A percentile compares a stretch with the other conserved stretches of the same genome.
These are phyloP conservation scores for Neosilurus hyrtlii DNA, from an alignment of 2,797 vertebrate species.

Conservation along the genomic window DNA sequence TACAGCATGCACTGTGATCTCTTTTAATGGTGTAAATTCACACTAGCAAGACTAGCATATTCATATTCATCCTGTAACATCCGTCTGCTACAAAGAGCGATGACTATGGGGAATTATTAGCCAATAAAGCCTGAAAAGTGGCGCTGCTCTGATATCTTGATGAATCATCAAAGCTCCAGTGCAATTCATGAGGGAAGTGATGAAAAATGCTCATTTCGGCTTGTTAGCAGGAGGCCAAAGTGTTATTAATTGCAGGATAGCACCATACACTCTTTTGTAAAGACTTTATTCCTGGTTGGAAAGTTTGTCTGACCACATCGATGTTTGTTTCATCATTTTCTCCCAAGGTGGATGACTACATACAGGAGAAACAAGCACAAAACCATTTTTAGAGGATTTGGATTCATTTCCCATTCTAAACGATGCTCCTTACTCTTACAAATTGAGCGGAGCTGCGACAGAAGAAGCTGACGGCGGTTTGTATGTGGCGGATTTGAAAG, in stretches of 20 bases:
- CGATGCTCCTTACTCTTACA: constrained; percentile 6
- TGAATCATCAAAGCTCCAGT: constrained; percentile 48
- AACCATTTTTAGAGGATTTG: constrained; percentile 29
- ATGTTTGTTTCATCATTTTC: not conserved
- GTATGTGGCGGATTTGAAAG: no score
- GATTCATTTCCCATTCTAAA: constrained; percentile 9
- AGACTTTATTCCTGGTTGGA: constrained; percentile 27
- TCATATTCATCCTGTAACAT: constrained; percentile 17
- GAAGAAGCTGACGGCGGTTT: no score
- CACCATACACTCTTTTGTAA: constrained; percentile 24
- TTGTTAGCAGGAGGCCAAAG: constrained; percentile 40
- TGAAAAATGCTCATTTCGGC: constrained; percentile 39
- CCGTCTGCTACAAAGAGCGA: not conserved
- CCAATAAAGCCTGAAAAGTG: constrained; percentile 44
- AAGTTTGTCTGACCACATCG: constrained; percentile 2
- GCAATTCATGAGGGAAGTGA: constrained; percentile 39
- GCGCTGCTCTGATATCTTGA: constrained; percentile 40
- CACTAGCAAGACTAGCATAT: constrained; percentile 26
- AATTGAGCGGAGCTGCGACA: no score
- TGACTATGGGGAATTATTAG: constrained; percentile 44
- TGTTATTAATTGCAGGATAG: constrained; percentile 48
- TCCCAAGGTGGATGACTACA: constrained; percentile 31
- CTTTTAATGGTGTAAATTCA: constrained; percentile 27
- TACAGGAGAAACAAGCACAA: constrained; percentile 37
- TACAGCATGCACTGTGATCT: not conserved